Evolutionary conservation across 2,797 vertebrate species (phyloP), one percentile per base, ranked within the genome.

Genomic region (Thalassophryne amazonica): DNA sequence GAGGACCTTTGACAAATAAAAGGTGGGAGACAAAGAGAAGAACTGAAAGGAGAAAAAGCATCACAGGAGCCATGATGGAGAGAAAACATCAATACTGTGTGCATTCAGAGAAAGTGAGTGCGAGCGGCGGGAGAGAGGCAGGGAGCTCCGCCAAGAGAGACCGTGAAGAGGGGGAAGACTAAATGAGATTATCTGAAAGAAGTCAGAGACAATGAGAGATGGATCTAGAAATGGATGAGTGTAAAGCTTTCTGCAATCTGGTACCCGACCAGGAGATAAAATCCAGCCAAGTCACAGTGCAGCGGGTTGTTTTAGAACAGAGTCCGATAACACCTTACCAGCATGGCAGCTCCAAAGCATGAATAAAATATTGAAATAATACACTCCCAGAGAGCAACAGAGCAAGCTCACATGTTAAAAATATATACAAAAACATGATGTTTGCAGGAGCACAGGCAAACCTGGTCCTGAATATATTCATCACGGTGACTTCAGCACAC

Each of bases 151-250:
- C 70, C 46, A 71, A 70, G 75, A 27, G 21, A 11, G 12, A 35
- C 8, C 24, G 24, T 80, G 73, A 28, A 54, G 60, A 66, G 57
- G 74, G 60, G 70, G 58, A 81, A 78, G 73, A 80, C 85, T 62
- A 82, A 81, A 84, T 80, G 78, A 84, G 79, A 87, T 85, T 85
- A 87, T 83, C 67, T 84, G 71, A 85, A 81, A 81, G 83, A 77
- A 81, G 76, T 80, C 41, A 14, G 73, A 84, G 76, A 81, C 81
- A 84, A 83, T 85, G 74, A 83, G 65, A 46, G 64, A 69, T 56
- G 68, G 72, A 71, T 80, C 77, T 50, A 69, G 60, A 82, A 76
- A 83, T 43, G 57, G 60, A 61, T 21, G 56, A 73, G 71, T 55
- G 60, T 59, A 76, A 49, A 41, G 69, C 64, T 80, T 73, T 74